Conservation (phyloP, 2,888 invertebrate species). For the Campaea margaritaria region DNA sequence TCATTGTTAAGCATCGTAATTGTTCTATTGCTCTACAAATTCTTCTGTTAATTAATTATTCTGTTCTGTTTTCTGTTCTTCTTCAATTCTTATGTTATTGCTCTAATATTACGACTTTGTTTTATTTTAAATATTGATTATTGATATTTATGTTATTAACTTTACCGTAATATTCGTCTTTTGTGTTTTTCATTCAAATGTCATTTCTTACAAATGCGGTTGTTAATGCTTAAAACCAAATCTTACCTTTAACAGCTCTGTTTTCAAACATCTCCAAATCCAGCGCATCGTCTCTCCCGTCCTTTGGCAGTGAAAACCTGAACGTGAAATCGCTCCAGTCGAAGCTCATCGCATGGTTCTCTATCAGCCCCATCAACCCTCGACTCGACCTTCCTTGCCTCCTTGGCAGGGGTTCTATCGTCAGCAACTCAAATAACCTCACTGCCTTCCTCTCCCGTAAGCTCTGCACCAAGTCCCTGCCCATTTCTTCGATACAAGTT, state of each 20-base stretch:
- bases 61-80: too few relatives aligned
- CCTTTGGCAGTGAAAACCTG: conserved; percentile 76
- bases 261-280: conserved; percentile 77
- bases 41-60: too few relatives aligned
- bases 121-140: too few relatives aligned
- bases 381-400: conserved; percentile 71
- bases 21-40: too few relatives aligned
- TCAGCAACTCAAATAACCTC: conserved; percentile 81
- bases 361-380: conserved; percentile 75
- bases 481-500: conserved; percentile 83
- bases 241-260: conserved; percentile 77
- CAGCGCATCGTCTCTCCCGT: conserved; percentile 73
- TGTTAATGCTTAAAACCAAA: too few relatives aligned
- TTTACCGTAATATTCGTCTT: too few relatives aligned
- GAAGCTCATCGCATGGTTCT: conserved; percentile 81
- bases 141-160: too few relatives aligned
- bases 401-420: conserved; percentile 80
- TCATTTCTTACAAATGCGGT: too few relatives aligned
- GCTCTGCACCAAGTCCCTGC: conserved; percentile 79
- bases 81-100: too few relatives aligned
- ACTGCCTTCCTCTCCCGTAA: conserved; percentile 82
- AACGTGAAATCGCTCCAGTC: conserved; percentile 84
- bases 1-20: too few relatives aligned
- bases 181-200: too few relatives aligned
- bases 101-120: too few relatives aligned